These are phyloP conservation scores for Silvanus unidentatus DNA, from an alignment of 2,888 invertebrate genomes.

Conservation along the genomic window DNA sequence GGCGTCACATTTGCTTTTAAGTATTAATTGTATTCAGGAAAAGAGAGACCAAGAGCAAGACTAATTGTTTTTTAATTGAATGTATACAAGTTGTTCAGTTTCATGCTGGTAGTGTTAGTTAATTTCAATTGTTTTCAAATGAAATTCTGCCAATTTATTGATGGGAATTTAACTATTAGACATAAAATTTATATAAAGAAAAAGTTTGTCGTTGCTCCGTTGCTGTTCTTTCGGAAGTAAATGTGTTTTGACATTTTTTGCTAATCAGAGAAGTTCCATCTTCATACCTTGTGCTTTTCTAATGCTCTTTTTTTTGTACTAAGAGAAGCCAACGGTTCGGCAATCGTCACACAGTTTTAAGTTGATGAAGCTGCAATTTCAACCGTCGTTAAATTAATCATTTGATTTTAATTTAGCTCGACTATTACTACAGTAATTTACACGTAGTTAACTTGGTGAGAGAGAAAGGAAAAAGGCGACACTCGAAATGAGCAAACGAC, in stretches of 20 bases:
- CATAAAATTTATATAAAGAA: too few species aligned
- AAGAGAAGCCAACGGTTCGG: not conserved
- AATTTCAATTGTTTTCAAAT: not conserved
- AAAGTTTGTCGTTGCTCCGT: too few species aligned
- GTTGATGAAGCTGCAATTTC: constrained; percentile 41
- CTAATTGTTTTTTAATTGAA: constrained; percentile 2
- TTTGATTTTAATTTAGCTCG: constrained; percentile 44
- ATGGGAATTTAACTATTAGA: too few species aligned
- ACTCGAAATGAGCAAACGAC: constrained; percentile 35
- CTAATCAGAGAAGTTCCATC: too few species aligned
- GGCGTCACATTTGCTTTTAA: constrained; percentile 1
- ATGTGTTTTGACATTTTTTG: too few species aligned
- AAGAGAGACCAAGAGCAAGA: not conserved
- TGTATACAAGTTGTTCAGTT: not conserved
- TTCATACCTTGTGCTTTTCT: too few species aligned
- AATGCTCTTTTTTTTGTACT: too few species aligned
- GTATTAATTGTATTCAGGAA: constrained; percentile 2
- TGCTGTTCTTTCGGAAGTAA: too few species aligned
- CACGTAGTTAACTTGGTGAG: constrained; percentile 39
- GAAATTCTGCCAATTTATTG: too few species aligned
- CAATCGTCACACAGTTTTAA: constrained; percentile 14
- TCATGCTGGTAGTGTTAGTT: constrained; percentile 2
- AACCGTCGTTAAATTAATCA: constrained; percentile 42
- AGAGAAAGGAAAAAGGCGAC: constrained; percentile 30
- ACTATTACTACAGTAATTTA: constrained; percentile 41